These are phyloP conservation scores for Caenorhabditis zanzibari DNA, from an alignment of 2,888 invertebrate genomes.

Conservation along the genomic window DNA sequence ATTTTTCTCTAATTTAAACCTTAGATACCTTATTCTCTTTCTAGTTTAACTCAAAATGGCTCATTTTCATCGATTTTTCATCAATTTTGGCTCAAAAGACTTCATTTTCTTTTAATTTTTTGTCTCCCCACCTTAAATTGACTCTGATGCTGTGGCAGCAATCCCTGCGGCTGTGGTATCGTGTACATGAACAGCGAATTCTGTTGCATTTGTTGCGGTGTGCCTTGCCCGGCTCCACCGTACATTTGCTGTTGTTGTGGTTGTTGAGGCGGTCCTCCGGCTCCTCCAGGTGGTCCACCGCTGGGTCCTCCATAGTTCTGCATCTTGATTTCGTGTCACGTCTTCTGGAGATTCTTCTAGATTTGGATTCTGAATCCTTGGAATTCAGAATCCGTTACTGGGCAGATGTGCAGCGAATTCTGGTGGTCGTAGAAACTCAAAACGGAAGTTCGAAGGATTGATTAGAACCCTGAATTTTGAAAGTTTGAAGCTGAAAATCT, in stretches of 20 bases:
- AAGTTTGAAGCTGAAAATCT: background rate
- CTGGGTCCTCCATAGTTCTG: slow-evolving; percentile 48
- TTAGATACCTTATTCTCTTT: too few species aligned
- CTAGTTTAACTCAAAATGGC: background rate
- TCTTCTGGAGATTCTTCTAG: too few species aligned
- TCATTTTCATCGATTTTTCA: background rate
- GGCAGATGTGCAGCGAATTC: background rate
- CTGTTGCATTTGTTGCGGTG: slow-evolving; percentile 1
- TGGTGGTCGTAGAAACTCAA: background rate
- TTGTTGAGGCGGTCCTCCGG: slow-evolving; percentile 7
- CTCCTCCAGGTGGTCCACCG: slow-evolving; percentile 2
- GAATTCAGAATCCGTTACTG: background rate
- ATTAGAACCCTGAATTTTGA: slow-evolving; percentile 42
- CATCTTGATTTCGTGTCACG: slow-evolving; percentile 16
- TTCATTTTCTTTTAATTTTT: background rate
- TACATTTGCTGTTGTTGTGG: slow-evolving; percentile 10
- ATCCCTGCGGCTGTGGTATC: slow-evolving; percentile 24
- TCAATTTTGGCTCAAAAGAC: background rate
- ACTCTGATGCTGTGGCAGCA: background rate
- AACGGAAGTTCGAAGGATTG: too few species aligned
- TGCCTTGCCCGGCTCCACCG: slow-evolving; percentile 2
- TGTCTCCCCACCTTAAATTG: background rate
- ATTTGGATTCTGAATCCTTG: too few species aligned
- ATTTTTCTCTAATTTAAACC: too few species aligned
- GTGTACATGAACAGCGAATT: background rate